Evolutionary conservation across 1,140 invertebrate species (phyloP), one percentile per base, ranked within the genome.

Genomic region (Drosophila rufa): DNA sequence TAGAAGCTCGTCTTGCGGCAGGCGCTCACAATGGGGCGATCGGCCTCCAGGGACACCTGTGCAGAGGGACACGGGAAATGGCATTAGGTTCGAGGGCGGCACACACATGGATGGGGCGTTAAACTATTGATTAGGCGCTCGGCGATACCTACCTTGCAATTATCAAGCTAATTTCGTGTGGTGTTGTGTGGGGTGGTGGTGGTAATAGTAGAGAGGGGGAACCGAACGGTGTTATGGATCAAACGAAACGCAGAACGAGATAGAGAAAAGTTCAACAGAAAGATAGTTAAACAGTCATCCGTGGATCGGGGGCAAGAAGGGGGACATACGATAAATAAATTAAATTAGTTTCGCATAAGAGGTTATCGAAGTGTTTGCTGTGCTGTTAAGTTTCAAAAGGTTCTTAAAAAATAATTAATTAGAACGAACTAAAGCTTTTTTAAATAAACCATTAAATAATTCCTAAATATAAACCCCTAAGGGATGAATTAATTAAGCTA

Each of bases 41-140:
- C 92, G 56, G 86, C 83, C 61, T 93, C 93, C 58, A 93, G 79
- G 12, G 93, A 93, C 46, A 93, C 93, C 93, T 93, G 85, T 22
- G 30, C 38, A 60, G 58, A 47, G 62, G 59, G 73, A 78, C 74
- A 42, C n/a, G 69, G 67, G 22, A 58, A 47, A 55, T 15, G 46
- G 19, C 48, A 57, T 69, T 74, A 69, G 48, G 8, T 38, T 27
- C 25, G 22, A 59, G 42, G 40, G 5, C 19, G 11, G 27, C 14
- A 14, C 11, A 22, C 22, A 25, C n/a, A 17, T 25, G 36, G 36
- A 40, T 42, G 46, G 19, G 17, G 38, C 38, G 19, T 40, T 51
- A 33, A 33, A 36, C 43, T 43, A 77, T 60, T 38, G 45, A 33
- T 40, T 30, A n/a, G 25, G n/a, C 6, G 43, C 19, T 56, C 30